These are phyloP conservation scores for Axis porcinus DNA, from an alignment of 2,113 vertebrate species.

Conservation along the genomic window DNA sequence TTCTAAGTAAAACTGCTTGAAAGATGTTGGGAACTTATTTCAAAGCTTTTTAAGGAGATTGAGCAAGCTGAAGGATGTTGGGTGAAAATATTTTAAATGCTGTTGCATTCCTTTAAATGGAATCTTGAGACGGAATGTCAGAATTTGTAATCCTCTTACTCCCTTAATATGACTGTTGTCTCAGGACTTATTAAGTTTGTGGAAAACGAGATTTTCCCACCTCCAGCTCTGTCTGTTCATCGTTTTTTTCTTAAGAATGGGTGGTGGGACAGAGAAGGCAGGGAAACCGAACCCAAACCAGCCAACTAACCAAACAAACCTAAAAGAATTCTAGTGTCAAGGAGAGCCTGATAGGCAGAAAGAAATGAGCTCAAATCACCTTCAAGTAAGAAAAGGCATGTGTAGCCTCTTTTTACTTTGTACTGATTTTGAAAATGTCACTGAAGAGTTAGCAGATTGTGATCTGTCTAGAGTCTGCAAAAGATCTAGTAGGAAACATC, in stretches of 20 bases:
- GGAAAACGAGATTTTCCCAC: background rate
- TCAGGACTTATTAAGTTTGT: background rate
- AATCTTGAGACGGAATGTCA: background rate
- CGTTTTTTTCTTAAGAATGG: background rate
- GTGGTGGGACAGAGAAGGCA: background rate
- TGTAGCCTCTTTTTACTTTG: background rate
- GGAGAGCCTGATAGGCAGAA: background rate
- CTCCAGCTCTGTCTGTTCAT: background rate
- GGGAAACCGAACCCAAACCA: background rate
- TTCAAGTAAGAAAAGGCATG: background rate
- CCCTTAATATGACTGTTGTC: background rate
- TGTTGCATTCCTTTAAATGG: background rate
- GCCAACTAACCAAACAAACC: background rate
- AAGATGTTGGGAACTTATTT: background rate
- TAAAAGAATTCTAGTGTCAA: background rate
- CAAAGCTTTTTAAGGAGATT: background rate
- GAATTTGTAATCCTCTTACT: background rate
- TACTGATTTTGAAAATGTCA: slow-evolving; percentile 12
- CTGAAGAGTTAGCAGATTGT: slow-evolving; percentile 1
- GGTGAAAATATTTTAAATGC: background rate
- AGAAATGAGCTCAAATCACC: background rate
- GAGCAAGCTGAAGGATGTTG: background rate
- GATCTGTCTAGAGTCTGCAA: background rate
- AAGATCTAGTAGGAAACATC: background rate
- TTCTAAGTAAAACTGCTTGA: background rate